These are phyloP conservation scores for Thripadectes ignobilis DNA, from an alignment of 2,797 vertebrate species.

Conservation along the genomic window DNA sequence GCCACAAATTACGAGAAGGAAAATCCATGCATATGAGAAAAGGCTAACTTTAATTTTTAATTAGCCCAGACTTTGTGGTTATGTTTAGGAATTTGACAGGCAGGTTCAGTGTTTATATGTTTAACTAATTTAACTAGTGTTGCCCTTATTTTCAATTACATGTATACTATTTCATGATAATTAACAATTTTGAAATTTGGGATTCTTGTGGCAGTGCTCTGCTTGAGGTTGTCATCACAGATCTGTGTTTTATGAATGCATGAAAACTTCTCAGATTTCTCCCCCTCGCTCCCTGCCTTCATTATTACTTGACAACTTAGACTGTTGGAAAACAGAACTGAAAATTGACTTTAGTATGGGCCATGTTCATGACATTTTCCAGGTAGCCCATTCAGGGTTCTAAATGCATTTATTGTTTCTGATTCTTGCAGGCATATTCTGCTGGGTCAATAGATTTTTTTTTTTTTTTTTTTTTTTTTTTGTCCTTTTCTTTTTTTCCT, in stretches of 20 bases:
- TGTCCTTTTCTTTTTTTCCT: neutral
- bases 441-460: neutral
- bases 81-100: neutral
- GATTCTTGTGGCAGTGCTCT: neutral
- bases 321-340: neutral
- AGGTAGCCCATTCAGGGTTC: neutral
- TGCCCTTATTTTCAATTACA: neutral
- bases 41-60: neutral
- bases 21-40: neutral
- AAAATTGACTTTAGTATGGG: neutral
- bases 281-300: fast-evolving
- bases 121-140: neutral
- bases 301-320: neutral
- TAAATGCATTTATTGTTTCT: neutral
- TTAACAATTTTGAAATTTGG: neutral
- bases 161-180: neutral
- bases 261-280: neutral
- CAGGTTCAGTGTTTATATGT: neutral
- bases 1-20: neutral
- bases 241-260: neutral
- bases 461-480: neutral
- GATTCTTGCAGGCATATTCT: neutral
- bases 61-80: neutral
- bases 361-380: neutral
- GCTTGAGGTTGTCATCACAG: neutral